Evolutionary conservation across 1,140 invertebrate species (phyloP).

Genomic region (Neocloeon triangulifer): DNA sequence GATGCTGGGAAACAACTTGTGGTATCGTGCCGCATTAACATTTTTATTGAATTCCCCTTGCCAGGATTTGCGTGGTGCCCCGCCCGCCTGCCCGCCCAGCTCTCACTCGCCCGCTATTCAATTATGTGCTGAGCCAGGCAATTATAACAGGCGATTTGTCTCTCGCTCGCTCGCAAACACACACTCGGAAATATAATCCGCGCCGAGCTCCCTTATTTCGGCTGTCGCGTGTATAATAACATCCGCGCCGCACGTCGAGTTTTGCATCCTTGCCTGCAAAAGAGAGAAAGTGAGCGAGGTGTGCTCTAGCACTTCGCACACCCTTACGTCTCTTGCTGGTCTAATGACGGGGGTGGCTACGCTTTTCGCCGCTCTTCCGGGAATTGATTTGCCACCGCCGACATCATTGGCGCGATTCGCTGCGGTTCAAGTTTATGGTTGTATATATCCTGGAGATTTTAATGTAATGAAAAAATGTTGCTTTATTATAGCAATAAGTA

Average conservation of each 20-base stretch:
- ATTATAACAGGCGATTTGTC: constrained; percentile 1
- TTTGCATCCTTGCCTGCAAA: no score
- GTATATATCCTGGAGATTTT: no score
- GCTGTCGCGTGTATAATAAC: not conserved
- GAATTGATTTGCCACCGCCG: no score
- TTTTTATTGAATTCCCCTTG: constrained; percentile 1
- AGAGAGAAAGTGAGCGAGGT: not conserved
- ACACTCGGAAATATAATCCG: not conserved
- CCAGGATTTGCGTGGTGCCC: not conserved
- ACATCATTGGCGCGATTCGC: no score
- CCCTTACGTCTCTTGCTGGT: no score
- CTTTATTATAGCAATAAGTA: no score
- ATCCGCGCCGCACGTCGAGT: not conserved
- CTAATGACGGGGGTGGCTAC: no score
- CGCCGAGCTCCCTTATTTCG: not conserved
- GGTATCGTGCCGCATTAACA: not conserved
- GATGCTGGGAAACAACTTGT: no score
- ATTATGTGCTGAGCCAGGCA: constrained; percentile 1
- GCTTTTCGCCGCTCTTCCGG: no score
- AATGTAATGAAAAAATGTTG: no score
- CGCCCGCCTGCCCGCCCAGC: not conserved
- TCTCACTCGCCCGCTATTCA: not conserved
- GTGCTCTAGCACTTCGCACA: no score
- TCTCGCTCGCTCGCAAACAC: not conserved
- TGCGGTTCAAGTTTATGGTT: no score